Percentiles rank a stretch among this genome's conserved stretches.
Evolutionary conservation across 2,888 invertebrate species (phyloP).

Genomic region (Brachypalpus laphriformis): DNA sequence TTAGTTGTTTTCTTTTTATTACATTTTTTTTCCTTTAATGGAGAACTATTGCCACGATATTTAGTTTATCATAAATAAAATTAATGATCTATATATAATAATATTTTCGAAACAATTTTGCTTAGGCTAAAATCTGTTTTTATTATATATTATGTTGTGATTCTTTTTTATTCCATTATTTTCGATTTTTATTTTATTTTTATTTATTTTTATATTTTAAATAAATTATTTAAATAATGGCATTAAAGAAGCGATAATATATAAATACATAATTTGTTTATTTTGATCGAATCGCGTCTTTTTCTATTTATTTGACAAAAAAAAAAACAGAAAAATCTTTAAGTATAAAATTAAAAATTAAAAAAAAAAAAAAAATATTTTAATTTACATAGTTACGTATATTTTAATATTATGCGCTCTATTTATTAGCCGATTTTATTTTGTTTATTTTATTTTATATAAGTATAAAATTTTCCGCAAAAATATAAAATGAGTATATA

Average conservation of each 20-base stretch:
- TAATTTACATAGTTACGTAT: slow-evolving; percentile 72
- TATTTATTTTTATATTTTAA: slow-evolving; percentile 47
- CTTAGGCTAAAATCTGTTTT: slow-evolving; percentile 74
- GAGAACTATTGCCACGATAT: slow-evolving; percentile 71
- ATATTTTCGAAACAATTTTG: slow-evolving; percentile 67
- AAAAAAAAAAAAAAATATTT: slow-evolving; percentile 37
- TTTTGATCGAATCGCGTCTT: slow-evolving; percentile 46
- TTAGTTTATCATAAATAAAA: slow-evolving; percentile 70
- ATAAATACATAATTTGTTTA: slow-evolving; percentile 46
- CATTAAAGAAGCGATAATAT: slow-evolving; percentile 66
- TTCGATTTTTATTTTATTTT: slow-evolving; percentile 69
- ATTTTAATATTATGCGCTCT: slow-evolving; percentile 65
- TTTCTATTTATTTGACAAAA: slow-evolving; percentile 2
- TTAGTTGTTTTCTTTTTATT: slow-evolving; percentile 72
- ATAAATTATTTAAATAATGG: slow-evolving; percentile 65
- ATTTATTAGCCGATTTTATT: slow-evolving; percentile 65
- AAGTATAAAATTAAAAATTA: slow-evolving; percentile 19
- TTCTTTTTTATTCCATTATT: slow-evolving; percentile 66
- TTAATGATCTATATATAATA: slow-evolving; percentile 66
- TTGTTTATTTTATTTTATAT: slow-evolving; percentile 57
- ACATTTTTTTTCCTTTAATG: slow-evolving; percentile 43
- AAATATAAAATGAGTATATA: slow-evolving; percentile 80
- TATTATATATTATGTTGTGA: slow-evolving; percentile 57
- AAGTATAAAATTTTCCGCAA: slow-evolving; percentile 80
- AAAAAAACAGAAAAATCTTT: slow-evolving; percentile 34